phyloP scores from a whole-genome alignment of 2,888 invertebrate genomes.

The Caenorhabditis japonica region DNA sequence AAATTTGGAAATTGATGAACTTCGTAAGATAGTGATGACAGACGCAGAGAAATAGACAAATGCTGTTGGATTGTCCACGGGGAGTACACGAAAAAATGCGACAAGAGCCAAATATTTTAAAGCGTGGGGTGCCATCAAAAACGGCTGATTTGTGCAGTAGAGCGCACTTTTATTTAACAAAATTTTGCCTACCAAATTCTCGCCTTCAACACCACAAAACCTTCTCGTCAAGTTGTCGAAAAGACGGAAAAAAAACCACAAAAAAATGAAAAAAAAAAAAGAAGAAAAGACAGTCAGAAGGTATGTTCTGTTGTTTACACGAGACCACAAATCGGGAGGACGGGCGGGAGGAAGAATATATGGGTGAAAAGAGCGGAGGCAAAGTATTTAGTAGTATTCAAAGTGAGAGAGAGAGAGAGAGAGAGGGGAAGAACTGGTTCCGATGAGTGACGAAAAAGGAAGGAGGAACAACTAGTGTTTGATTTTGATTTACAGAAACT shows the following conservation, averaged over 20 bases:
- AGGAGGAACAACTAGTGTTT: slow-evolving; percentile 1
- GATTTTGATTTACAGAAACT: too few species aligned
- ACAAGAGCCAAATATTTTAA: too few species aligned
- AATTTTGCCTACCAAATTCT: too few species aligned
- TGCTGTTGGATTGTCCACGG: too few species aligned
- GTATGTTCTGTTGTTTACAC: slow-evolving; percentile 34
- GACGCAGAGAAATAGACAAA: too few species aligned
- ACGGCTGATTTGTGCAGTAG: too few species aligned
- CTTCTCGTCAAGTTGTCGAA: not conserved
- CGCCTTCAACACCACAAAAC: too few species aligned
- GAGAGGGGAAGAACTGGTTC: slow-evolving; percentile 31
- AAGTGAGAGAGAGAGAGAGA: not conserved
- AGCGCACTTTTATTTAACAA: too few species aligned
- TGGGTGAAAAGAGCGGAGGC: slow-evolving; percentile 4
- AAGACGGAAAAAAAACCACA: not conserved
- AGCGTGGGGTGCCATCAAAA: too few species aligned
- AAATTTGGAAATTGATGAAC: too few species aligned
- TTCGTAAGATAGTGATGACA: too few species aligned
- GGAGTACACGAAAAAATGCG: too few species aligned
- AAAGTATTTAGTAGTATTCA: slow-evolving; percentile 27
- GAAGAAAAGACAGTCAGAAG: not conserved
- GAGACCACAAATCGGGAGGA: slow-evolving; percentile 36
- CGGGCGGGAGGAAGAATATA: slow-evolving; percentile 4
- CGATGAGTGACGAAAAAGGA: slow-evolving; percentile 18
- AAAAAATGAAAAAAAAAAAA: slow-evolving; percentile 6